These are phyloP conservation scores for Sycophila texana DNA, from an alignment of 2,888 invertebrate genomes.

Conservation along the genomic window DNA sequence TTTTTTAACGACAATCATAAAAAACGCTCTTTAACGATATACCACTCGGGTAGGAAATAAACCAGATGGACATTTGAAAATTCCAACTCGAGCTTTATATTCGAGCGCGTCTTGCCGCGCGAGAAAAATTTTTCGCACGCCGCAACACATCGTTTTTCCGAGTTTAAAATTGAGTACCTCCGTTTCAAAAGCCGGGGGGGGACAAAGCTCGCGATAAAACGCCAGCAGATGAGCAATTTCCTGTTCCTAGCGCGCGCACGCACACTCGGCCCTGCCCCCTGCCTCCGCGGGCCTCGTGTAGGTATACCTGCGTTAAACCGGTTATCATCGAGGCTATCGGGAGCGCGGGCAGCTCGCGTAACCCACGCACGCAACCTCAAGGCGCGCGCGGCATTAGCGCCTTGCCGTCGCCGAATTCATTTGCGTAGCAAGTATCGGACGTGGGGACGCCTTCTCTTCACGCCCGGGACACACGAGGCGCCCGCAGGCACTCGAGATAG, in stretches of 20 bases:
- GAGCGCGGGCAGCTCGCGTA: not conserved
- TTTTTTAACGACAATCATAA: too few relatives aligned
- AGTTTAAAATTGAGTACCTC: constrained; percentile 9
- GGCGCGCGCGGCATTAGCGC: not conserved
- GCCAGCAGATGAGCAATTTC: constrained; percentile 47
- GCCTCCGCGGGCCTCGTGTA: too few relatives aligned
- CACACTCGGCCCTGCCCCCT: not conserved
- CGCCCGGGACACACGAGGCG: not conserved
- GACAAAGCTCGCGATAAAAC: constrained; percentile 27
- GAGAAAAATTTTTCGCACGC: not conserved
- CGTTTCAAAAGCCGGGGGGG: not conserved
- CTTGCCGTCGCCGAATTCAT: constrained; percentile 15
- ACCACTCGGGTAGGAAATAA: too few relatives aligned
- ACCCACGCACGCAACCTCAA: not conserved
- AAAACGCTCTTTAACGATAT: too few relatives aligned
- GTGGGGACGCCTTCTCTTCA: not conserved
- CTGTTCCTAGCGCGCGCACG: constrained; percentile 21
- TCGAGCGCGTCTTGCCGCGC: too few relatives aligned
- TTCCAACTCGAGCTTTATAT: too few relatives aligned
- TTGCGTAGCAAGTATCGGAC: constrained; percentile 34
- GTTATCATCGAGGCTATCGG: too few relatives aligned
- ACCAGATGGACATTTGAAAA: too few relatives aligned
- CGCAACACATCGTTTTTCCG: not conserved
- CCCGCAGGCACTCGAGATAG: too few relatives aligned
- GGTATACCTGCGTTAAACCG: not conserved